Evolutionary conservation across 2,797 vertebrate genomes (phyloP).

Genomic region (Thripadectes ignobilis): DNA sequence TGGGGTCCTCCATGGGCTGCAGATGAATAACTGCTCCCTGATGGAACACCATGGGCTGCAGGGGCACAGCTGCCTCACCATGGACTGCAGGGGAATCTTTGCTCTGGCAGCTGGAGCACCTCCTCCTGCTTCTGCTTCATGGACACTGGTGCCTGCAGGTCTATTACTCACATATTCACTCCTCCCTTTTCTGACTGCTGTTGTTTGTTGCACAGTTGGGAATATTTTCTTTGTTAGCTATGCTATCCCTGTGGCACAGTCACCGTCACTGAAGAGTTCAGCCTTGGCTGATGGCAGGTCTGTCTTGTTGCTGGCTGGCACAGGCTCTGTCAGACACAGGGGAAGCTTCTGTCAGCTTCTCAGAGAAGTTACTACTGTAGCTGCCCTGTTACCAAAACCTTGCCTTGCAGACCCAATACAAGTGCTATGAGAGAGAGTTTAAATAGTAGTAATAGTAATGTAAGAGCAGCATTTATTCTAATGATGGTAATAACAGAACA

Average conservation of each 20-base stretch:
- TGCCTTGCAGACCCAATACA: background rate
- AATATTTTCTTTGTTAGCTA: background rate
- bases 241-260: accelerated
- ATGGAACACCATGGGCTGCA: background rate
- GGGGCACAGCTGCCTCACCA: background rate
- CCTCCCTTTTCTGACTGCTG: background rate
- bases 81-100: background rate
- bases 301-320: background rate
- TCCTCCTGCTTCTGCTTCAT: background rate
- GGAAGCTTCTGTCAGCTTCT: background rate
- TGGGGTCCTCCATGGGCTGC: background rate
- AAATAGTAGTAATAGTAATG: accelerated
- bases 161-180: background rate
- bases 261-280: background rate
- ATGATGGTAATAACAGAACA: background rate
- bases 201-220: background rate
- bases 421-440: background rate
- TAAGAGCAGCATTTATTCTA: background rate
- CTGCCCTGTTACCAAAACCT: background rate
- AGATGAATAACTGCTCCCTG: background rate
- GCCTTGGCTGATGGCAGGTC: accelerated
- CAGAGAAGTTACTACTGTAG: background rate
- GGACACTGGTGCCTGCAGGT: background rate
- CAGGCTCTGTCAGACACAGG: background rate
- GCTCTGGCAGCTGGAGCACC: accelerated